These are phyloP conservation scores for Alauda arvensis DNA, from an alignment of 2,797 vertebrate species.

Conservation along the genomic window DNA sequence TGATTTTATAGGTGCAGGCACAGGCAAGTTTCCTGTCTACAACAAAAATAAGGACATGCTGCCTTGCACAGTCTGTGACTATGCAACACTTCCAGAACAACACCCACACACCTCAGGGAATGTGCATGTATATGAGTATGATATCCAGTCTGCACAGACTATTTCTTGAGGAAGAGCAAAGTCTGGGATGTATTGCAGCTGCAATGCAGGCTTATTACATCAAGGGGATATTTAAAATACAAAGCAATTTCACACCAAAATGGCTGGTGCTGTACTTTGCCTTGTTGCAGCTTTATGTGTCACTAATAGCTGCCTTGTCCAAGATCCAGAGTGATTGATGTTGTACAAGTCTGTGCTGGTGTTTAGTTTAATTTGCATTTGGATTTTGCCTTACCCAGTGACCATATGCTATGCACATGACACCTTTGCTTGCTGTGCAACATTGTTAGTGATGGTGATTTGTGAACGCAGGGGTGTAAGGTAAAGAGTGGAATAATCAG, in stretches of 20 bases:
- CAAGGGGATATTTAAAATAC: not conserved
- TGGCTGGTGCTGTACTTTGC: not conserved
- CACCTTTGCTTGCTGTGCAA: slow-evolving; percentile 20
- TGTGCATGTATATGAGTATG: fast-evolving
- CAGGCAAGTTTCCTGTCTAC: not conserved
- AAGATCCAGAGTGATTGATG: slow-evolving; percentile 31
- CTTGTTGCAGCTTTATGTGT: slow-evolving; percentile 1
- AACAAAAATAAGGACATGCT: not conserved
- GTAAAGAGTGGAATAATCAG: slow-evolving; percentile 18
- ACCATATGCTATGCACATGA: slow-evolving; percentile 31
- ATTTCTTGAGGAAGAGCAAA: not conserved
- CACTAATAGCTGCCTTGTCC: slow-evolving; percentile 14
- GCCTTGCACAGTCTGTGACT: not conserved
- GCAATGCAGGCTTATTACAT: not conserved
- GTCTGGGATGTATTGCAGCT: not conserved
- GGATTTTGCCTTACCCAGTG: not conserved
- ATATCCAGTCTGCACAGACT: fast-evolving
- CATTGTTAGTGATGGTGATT: not conserved
- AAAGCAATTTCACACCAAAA: slow-evolving; percentile 2
- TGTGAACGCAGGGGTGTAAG: not conserved
- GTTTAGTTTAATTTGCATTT: slow-evolving; percentile 51
- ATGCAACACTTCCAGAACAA: not conserved
- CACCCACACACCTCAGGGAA: no score
- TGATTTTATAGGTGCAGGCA: not conserved
- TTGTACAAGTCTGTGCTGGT: not conserved